Conservation (phyloP, 2,113 vertebrate genomes). For the Vanacampus margaritifer region DNA sequence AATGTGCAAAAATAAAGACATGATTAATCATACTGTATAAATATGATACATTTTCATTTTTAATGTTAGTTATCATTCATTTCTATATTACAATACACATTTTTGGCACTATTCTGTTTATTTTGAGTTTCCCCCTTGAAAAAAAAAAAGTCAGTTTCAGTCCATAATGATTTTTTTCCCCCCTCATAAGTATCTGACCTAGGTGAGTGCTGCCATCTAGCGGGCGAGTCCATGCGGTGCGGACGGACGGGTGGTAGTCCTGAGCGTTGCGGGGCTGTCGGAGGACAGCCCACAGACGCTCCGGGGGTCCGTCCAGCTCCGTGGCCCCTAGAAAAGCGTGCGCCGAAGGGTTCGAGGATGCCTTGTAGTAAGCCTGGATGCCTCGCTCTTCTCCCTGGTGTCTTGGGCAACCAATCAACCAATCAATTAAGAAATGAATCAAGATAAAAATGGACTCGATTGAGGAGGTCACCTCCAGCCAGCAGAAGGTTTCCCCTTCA, state of each 20-base stretch:
- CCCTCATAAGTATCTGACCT: constrained; percentile 80
- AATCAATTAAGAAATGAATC: not conserved
- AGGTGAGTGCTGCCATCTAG: constrained; percentile 86
- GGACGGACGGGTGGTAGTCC: constrained; percentile 82
- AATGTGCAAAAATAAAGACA: no score
- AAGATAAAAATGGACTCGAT: not conserved
- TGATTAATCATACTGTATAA: no score
- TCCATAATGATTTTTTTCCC: no score
- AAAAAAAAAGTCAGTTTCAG: no score
- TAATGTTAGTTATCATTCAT: no score
- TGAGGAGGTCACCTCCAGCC: constrained; percentile 85
- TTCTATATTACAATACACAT: no score
- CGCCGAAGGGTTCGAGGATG: constrained; percentile 79
- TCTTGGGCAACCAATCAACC: constrained; percentile 57
- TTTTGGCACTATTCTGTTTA: no score
- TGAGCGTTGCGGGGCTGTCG: constrained; percentile 82
- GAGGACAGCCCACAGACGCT: constrained; percentile 80
- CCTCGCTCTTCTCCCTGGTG: constrained; percentile 84
- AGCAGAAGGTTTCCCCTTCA: constrained; percentile 73
- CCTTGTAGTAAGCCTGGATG: constrained; percentile 83
- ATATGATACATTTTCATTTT: no score
- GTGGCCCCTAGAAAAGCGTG: constrained; percentile 87
- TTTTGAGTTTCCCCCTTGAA: no score
- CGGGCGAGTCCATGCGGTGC: constrained; percentile 80
- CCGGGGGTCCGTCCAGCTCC: constrained; percentile 79